These are phyloP conservation scores for Kobus ellipsiprymnus DNA, from an alignment of 2,113 vertebrate genomes.

Conservation along the genomic window DNA sequence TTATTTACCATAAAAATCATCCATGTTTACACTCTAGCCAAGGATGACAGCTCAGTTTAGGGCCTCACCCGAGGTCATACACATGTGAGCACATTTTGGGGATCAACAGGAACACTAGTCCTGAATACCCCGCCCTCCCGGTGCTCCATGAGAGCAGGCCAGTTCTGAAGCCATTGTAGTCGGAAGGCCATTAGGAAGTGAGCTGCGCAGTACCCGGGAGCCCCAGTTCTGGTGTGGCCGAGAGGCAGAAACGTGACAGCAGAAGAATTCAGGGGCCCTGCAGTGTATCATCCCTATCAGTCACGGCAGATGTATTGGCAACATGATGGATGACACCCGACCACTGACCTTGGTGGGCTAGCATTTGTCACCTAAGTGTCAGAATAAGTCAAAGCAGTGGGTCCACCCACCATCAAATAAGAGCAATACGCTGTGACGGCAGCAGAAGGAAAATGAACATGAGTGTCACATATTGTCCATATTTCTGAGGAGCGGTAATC, in stretches of 20 bases:
- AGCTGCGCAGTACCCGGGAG: not conserved
- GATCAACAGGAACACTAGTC: not conserved
- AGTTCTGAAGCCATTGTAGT: not conserved
- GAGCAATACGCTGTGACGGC: slow-evolving; percentile 57
- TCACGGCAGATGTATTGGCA: slow-evolving; percentile 54
- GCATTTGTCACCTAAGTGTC: slow-evolving; percentile 48
- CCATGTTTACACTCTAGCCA: not conserved
- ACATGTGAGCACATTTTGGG: not conserved
- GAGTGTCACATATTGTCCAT: slow-evolving; percentile 47
- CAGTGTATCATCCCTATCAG: not conserved
- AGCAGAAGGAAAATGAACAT: not conserved
- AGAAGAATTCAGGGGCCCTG: slow-evolving; percentile 30
- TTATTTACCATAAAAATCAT: not conserved
- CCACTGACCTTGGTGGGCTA: slow-evolving; percentile 60
- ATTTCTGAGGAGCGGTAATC: slow-evolving; percentile 39
- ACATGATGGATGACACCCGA: slow-evolving; percentile 56
- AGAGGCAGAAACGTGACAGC: slow-evolving; percentile 12
- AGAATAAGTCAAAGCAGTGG: slow-evolving; percentile 63
- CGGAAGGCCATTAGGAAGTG: not conserved
- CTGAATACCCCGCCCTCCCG: not conserved
- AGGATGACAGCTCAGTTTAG: not conserved
- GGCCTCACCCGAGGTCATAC: not conserved
- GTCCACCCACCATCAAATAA: slow-evolving; percentile 54
- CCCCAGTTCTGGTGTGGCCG: not conserved
- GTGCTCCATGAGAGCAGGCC: not conserved